Evolutionary conservation across 2,113 vertebrate genomes (phyloP), one percentile per base, ranked within the genome.

Genomic region (Anoplopoma fimbria): DNA sequence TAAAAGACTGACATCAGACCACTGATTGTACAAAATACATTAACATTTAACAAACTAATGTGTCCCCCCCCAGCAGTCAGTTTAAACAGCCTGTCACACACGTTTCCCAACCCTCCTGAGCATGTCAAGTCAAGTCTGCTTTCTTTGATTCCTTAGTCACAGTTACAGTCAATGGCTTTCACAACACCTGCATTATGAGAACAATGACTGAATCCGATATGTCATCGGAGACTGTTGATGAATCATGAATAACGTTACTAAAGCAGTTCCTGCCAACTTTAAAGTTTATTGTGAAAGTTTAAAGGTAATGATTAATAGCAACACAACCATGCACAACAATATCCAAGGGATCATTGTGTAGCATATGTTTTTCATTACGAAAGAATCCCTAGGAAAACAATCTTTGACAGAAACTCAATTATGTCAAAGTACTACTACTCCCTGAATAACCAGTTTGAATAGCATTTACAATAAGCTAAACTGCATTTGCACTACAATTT

Each of bases 41-140:
- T 10, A 38, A 75, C 9, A 27, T 49, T 36, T 51, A 6, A 38
- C 19, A n/a, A 62, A 61, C 42, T 38, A 1, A 29, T 49, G 6
- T 17, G 53, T 47, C 34, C 36, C 12, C n/a, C 1, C 3, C 3
- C 14, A 36, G 2, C 51, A 42, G 9, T 17, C 8, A n/a, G 53
- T 85, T 74, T 40, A 21, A 80, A 81, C 47, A 45, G 25, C 9
- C 51, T 62, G 55, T 68, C 51, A 47, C 61, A 67, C 62, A 40
- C 23, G 2, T 83, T 81, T 76, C 83, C 72, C 77, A 90, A 87
- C 83, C 76, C 82, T 77, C 9, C 13, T 58, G 60, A 79, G 57
- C 93, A 77, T 82, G 93, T 88, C 86, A 40, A n/a, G 82, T 88
- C 91, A 84, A 68, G 93, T 87, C 53, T 42, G 40, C 67, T 82